Evolutionary conservation across 2,888 invertebrate species (phyloP).

Genomic region (Melanostoma scalare): DNA sequence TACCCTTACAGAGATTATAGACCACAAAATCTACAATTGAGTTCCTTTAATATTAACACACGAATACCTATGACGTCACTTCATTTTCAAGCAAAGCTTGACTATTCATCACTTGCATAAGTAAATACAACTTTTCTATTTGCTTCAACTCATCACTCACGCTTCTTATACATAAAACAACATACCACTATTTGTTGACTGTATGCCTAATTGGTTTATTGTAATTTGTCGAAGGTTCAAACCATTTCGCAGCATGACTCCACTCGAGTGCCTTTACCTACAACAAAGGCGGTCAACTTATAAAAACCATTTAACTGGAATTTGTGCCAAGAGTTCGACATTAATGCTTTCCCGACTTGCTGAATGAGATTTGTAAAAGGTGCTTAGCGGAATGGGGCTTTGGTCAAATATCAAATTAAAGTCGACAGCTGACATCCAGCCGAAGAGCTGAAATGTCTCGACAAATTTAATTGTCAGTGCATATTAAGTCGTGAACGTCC

Average conservation of each 20-base stretch:
- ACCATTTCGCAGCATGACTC: background rate
- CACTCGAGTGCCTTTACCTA: too few relatives aligned
- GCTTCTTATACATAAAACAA: too few relatives aligned
- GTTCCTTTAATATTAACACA: too few relatives aligned
- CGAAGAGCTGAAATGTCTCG: background rate
- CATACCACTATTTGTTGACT: background rate
- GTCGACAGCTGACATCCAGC: background rate
- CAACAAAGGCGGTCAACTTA: slow-evolving; percentile 18
- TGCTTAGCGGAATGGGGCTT: slow-evolving; percentile 56
- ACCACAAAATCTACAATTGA: too few relatives aligned
- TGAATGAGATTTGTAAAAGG: slow-evolving; percentile 60
- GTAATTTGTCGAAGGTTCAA: background rate
- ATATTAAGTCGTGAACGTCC: slow-evolving; percentile 39
- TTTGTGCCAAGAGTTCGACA: slow-evolving; percentile 61
- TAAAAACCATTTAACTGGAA: slow-evolving; percentile 52
- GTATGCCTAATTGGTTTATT: background rate
- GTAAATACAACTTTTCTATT: too few relatives aligned
- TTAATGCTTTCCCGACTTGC: slow-evolving; percentile 47
- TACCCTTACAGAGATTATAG: too few relatives aligned
- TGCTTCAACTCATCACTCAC: too few relatives aligned
- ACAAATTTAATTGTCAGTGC: slow-evolving; percentile 43
- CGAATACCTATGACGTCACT: too few relatives aligned
- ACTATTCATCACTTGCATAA: too few relatives aligned
- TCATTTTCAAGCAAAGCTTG: too few relatives aligned
- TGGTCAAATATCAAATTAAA: slow-evolving; percentile 44